Conservation (phyloP, 2,888 invertebrate species). For the Corythucha ciliata region DNA sequence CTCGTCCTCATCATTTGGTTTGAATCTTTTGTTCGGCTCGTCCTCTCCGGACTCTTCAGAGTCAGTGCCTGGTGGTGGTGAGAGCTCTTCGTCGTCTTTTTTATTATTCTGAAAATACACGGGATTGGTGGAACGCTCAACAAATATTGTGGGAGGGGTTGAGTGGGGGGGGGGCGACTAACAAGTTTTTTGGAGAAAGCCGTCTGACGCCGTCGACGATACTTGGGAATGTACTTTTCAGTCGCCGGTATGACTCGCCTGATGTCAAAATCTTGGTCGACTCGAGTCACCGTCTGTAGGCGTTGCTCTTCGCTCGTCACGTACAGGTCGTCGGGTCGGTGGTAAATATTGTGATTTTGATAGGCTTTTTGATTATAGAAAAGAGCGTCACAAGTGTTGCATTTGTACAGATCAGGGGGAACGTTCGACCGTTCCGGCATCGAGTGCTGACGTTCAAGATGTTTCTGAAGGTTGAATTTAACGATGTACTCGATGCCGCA, state of each 20-base stretch:
- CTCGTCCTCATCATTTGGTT: too few relatives aligned
- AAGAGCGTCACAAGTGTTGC: constrained; percentile 55
- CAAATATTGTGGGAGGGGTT: too few relatives aligned
- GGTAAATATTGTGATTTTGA: constrained; percentile 53
- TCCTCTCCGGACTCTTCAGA: too few relatives aligned
- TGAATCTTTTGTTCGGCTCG: too few relatives aligned
- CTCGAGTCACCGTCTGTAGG: constrained; percentile 44
- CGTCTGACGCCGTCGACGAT: constrained; percentile 26
- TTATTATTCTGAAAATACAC: too few relatives aligned
- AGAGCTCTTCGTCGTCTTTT: too few relatives aligned
- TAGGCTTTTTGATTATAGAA: constrained; percentile 57
- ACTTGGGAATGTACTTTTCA: constrained; percentile 37
- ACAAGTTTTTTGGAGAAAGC: constrained; percentile 12
- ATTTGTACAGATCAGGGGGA: constrained; percentile 50
- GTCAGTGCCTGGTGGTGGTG: too few relatives aligned
- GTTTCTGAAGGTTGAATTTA: constrained; percentile 56
- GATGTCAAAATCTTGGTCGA: constrained; percentile 48
- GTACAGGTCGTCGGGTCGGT: constrained; percentile 52
- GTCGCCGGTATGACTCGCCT: constrained; percentile 41
- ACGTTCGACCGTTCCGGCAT: constrained; percentile 46
- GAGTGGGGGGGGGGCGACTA: too few relatives aligned
- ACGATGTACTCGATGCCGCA: constrained; percentile 59
- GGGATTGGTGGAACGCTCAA: too few relatives aligned
- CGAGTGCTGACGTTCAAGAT: constrained; percentile 47
- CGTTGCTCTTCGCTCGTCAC: constrained; percentile 50